Base-by-base conservation (phyloP, 53 echinoderm and acorn worm genomes). In the Holothuria leucospilota region DNA sequence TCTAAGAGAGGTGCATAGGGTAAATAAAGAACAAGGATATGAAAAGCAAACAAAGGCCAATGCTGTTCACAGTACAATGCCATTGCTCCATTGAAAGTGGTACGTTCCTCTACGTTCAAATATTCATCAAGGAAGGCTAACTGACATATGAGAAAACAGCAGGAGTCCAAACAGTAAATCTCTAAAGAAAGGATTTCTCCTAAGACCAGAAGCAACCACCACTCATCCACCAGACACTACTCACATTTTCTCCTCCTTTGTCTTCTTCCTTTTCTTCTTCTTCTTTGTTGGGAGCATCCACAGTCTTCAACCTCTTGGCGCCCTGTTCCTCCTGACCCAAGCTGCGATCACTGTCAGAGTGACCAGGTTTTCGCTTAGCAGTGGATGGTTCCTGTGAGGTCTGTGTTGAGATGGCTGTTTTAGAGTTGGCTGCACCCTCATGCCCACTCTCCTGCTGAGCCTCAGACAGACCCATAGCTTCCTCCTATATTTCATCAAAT, bases 331-430 rank as follows among this genome's bases (percentile, higher is more conserved):
- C 93, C 14, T 84, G 71, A 12, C 98, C 98, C 62, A 98, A 81
- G 77, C 93, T 98, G n/a, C 95, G 84, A 23, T 97, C 93, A 10
- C 78, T 81, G 53, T 95, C 94, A 20, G 97, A 93, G 60, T 93
- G 98, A 25, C 95, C 91, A 10, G 98, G 98, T 64, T 85, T 86
- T 11, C 92, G 78, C 71, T 92, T 92, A 42, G 93, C 69, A 7
- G 84, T 80, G 61, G 90, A 82, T 77, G 88, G 66, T 65, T 93
- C 77, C 29, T 77, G 77, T 10, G 89, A 77, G 29, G 68, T 81
- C 68, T 88, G 85, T 53, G 95, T 89, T 29, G 88, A 84, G 27
- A 87, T 87, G 82, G 92, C 69, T 42, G 90, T 88, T 63, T 98
- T 78, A 9, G 98, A 93, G 63, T 91, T 88, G 8, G 88, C 73